A percentile compares a stretch with the other conserved stretches of the same genome.
These are phyloP conservation scores for Anagrus nilaparvatae DNA, from an alignment of 1,140 invertebrate genomes.

Conservation along the genomic window DNA sequence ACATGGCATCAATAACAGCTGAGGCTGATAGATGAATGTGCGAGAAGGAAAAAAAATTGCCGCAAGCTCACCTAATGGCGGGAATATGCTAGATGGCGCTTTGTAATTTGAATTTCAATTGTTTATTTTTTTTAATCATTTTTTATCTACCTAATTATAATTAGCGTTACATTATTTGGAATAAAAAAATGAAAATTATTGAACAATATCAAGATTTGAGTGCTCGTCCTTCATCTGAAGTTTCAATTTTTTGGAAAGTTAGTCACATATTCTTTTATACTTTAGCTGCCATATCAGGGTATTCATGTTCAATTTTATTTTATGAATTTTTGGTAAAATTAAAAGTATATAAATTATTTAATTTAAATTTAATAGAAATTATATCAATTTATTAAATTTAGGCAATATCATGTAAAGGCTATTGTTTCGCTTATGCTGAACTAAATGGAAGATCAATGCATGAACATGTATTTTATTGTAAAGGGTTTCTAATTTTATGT, in stretches of 20 bases:
- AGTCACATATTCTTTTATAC: constrained; percentile 19
- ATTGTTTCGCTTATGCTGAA: no score
- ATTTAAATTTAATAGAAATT: background rate
- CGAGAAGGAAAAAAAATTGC: no score
- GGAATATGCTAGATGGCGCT: no score
- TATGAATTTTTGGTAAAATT: constrained; percentile 26
- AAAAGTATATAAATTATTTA: background rate
- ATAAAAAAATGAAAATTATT: constrained; percentile 14
- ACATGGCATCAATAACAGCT: no score
- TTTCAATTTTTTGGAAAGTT: constrained; percentile 25
- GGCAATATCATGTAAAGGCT: no score
- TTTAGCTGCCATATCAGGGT: constrained; percentile 17
- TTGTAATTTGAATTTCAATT: no score
- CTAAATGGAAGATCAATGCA: background rate
- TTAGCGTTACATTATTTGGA: no score
- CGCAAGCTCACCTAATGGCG: no score
- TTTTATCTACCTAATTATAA: no score
- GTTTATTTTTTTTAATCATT: no score
- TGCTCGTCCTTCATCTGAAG: constrained; percentile 20
- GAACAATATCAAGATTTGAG: constrained; percentile 22
- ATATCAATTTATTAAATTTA: background rate
- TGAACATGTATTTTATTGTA: background rate
- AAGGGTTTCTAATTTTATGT: background rate
- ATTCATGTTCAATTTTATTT: constrained; percentile 21
- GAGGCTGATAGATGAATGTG: no score